Evolutionary conservation across 2,797 vertebrate species (phyloP).

Genomic region (Tympanoctomys barrerae): DNA sequence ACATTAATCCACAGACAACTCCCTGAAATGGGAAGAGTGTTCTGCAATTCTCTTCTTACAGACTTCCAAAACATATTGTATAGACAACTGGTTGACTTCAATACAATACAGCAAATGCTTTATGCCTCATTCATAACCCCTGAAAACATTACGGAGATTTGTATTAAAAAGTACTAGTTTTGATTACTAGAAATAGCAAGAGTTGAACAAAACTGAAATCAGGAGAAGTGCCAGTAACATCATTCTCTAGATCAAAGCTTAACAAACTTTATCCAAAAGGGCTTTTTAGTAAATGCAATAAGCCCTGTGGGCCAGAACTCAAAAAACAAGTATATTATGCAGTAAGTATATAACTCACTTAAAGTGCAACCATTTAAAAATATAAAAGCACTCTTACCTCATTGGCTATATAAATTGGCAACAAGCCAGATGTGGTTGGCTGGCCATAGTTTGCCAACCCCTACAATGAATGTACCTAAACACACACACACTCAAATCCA

Average conservation of each 20-base stretch:
- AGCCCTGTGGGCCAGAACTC: constrained; percentile 9
- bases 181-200: background rate
- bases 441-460: background rate
- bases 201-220: constrained; percentile 6
- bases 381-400: background rate
- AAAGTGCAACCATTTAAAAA: constrained; percentile 38
- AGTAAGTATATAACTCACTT: background rate
- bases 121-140: background rate
- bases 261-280: background rate
- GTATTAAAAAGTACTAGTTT: constrained; percentile 7
- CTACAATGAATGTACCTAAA: background rate
- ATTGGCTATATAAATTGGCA: background rate
- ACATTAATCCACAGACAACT: background rate
- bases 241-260: background rate
- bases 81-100: background rate
- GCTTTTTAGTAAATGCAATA: constrained; percentile 1
- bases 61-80: background rate
- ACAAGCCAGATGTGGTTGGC: background rate
- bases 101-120: background rate
- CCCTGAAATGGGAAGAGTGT: background rate
- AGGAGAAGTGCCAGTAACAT: background rate
- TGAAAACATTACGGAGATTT: background rate
- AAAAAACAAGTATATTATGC: background rate
- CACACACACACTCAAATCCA: background rate
- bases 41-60: background rate